A percentile compares a stretch with the other conserved stretches of the same genome.
Conservation (phyloP, 2,888 invertebrate genomes). For the Ctenicera cuprea region DNA sequence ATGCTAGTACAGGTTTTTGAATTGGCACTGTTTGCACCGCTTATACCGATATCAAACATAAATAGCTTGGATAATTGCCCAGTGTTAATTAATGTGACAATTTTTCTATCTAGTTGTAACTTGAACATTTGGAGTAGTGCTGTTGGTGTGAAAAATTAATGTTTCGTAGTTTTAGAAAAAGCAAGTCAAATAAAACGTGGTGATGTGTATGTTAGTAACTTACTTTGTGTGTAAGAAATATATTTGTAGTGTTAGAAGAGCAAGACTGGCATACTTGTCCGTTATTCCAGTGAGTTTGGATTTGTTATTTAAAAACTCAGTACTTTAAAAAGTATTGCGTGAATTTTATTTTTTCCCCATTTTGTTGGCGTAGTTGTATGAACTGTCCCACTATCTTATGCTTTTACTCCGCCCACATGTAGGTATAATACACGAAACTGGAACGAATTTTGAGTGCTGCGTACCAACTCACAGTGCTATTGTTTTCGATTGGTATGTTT, state of each 20-base stretch:
- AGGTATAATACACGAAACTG: too few species aligned
- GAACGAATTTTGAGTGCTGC: too few species aligned
- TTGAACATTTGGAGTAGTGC: background rate
- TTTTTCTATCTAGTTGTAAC: background rate
- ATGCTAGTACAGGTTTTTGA: background rate
- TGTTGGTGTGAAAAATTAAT: background rate
- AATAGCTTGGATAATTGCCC: constrained; percentile 18
- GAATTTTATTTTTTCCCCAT: too few species aligned
- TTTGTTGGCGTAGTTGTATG: too few species aligned
- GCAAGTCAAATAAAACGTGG: background rate
- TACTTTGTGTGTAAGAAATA: constrained; percentile 9
- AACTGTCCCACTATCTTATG: too few species aligned
- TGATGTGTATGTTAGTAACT: constrained; percentile 10
- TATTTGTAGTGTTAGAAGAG: background rate
- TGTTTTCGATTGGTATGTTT: background rate
- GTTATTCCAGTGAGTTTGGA: constrained; percentile 4
- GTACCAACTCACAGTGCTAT: background rate
- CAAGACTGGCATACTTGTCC: background rate
- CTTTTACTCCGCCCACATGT: too few species aligned
- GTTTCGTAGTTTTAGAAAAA: background rate
- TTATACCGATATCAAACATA: background rate
- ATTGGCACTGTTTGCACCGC: background rate
- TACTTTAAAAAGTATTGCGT: too few species aligned
- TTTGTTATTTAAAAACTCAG: background rate
- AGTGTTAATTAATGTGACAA: background rate